Percentiles rank a stretch among this genome's conserved stretches.
Evolutionary conservation across 2,888 invertebrate genomes (phyloP).

Genomic region (Tetramorium bicarinatum): DNA sequence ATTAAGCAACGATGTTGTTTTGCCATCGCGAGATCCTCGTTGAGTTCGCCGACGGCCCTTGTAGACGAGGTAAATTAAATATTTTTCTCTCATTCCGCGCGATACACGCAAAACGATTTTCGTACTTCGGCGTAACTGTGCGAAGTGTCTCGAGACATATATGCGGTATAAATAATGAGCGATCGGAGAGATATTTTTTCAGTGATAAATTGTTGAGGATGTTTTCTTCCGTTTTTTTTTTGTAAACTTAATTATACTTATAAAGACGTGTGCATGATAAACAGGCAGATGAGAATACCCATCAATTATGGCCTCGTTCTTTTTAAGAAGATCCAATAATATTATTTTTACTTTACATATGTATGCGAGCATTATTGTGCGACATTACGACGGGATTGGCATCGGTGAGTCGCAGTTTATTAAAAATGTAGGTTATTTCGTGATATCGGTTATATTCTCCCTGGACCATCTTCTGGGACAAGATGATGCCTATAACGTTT

Average conservation of each 20-base stretch:
- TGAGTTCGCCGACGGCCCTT: slow-evolving; percentile 57
- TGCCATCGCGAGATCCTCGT: slow-evolving; percentile 48
- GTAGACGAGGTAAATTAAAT: slow-evolving; percentile 61
- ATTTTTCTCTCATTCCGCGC: slow-evolving; percentile 62
- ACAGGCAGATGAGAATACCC: background rate
- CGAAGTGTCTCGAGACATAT: background rate
- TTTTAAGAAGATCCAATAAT: background rate
- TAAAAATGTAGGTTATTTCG: slow-evolving; percentile 63
- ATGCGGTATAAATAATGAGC: background rate
- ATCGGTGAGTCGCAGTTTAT: slow-evolving; percentile 58
- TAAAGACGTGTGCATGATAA: background rate
- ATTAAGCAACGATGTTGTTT: slow-evolving; percentile 63
- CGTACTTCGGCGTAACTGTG: slow-evolving; percentile 53
- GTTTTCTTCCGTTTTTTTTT: background rate
- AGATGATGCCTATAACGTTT: slow-evolving; percentile 48
- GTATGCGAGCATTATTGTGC: background rate
- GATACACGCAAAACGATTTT: slow-evolving; percentile 31
- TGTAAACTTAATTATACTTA: background rate
- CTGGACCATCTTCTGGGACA: background rate
- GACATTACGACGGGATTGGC: background rate
- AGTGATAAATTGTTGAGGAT: background rate
- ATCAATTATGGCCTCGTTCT: background rate
- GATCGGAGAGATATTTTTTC: background rate
- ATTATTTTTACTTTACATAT: background rate
- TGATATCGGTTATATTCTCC: slow-evolving; percentile 22